Evolutionary conservation across 1,140 invertebrate species (phyloP), one percentile per base, ranked within the genome.

Genomic region (Stratiolaelaps scimitus): DNA sequence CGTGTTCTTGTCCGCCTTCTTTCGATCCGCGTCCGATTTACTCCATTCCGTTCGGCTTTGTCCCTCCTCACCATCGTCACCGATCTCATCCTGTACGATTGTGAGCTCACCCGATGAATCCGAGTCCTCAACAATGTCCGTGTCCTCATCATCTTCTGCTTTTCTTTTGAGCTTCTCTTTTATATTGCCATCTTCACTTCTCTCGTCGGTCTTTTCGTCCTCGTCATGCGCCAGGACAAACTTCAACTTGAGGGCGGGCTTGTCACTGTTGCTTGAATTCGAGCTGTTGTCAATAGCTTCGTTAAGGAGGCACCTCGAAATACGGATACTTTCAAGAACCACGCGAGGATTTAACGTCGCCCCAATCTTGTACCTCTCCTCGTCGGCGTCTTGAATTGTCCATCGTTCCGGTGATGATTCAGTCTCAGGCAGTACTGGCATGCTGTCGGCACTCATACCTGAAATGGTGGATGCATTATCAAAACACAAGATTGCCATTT

Each of bases 401-500:
- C 47, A 48, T 28, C 47, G 47, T 19, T 48, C 15, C 19, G 47
- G 28, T 15, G 15, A 19, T 19, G 47, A 28, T 23, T 48, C 47
- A 19, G 47, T 48, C 15, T 48, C 47, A 19, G 47, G 47, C 4
- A 48, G 47, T 19, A 48, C 28, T 28, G 47, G 47, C 47, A 48
- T 48, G 47, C 47, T 48, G 47, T 48, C 47, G 19, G 47, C 47
- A 28, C 47, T 48, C 47, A 48, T 48, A 15, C 7, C 47, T 48
- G 47, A 15, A 48, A 48, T 48, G 47, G 47, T 4, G 7, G 4
- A 28, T 4, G 4, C 47, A 15, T 48, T 28, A 48, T n/a, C n/a
- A n/a, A n/a, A n/a, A n/a, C n/a, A n/a, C n/a, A n/a, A n/a, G n/a
- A n/a, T n/a, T n/a, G n/a, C n/a, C n/a, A n/a, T n/a, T n/a, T n/a